A percentile compares a stretch with the other conserved stretches of the same genome.
Evolutionary conservation across 2,888 invertebrate species (phyloP).

Genomic region (Bembecia ichneumoniformis): DNA sequence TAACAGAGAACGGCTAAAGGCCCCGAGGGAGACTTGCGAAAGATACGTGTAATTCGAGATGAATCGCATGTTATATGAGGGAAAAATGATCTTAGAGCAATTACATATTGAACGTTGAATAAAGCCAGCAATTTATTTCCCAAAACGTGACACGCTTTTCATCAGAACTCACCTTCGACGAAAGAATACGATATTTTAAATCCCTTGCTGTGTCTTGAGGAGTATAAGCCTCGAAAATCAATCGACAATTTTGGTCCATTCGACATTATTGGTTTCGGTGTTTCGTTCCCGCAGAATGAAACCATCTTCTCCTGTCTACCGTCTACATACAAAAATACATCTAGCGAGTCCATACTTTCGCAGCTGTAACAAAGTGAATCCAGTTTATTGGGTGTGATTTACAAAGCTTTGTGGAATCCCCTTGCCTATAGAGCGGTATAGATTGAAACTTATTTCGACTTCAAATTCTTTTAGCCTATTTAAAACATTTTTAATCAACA

Average conservation of each 20-base stretch:
- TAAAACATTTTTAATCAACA: too few relatives aligned
- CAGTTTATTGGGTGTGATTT: conserved; percentile 14
- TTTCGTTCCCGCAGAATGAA: conserved; percentile 86
- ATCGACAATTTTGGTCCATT: conserved; percentile 88
- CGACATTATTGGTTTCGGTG: conserved; percentile 94
- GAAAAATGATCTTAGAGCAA: neutral
- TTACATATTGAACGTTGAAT: neutral
- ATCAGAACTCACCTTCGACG: conserved; percentile 81
- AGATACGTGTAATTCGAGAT: neutral
- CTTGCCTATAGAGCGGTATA: neutral
- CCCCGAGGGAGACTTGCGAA: neutral
- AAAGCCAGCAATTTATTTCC: neutral
- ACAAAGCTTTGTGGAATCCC: conserved; percentile 5
- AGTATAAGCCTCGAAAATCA: conserved; percentile 85
- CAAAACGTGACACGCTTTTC: neutral
- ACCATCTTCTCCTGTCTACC: conserved; percentile 90
- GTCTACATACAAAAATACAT: conserved; percentile 85
- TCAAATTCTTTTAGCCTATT: neutral
- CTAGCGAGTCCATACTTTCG: conserved; percentile 82
- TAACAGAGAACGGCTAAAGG: neutral
- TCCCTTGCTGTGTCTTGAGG: conserved; percentile 84
- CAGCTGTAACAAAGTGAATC: conserved; percentile 74
- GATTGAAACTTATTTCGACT: neutral
- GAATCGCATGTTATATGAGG: neutral
- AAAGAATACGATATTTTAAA: conserved; percentile 92